Conservation (phyloP, 2,888 invertebrate species). For the Tiphia femorata region DNA sequence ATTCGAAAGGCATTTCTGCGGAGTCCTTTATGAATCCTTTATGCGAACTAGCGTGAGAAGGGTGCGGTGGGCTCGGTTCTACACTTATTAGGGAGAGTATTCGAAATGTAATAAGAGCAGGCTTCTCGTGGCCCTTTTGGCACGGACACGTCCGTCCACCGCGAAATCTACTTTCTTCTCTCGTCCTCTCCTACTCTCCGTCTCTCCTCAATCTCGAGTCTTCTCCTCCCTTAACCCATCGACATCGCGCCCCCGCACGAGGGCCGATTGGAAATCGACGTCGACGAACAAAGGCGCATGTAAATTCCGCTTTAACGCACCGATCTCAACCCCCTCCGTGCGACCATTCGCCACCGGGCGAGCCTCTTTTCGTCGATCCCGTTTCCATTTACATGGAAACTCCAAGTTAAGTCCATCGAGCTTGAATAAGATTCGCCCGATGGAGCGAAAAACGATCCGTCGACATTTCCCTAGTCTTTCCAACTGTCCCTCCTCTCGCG, state of each 20-base stretch:
- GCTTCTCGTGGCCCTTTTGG: no score
- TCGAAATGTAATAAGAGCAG: no score
- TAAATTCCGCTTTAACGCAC: constrained; percentile 34
- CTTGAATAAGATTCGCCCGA: constrained; percentile 28
- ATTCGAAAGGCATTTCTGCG: no score
- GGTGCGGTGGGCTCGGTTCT: no score
- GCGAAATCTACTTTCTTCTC: no score
- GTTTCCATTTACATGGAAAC: constrained; percentile 53
- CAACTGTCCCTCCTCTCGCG: constrained; percentile 13
- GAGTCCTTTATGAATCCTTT: no score
- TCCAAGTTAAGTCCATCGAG: constrained; percentile 49
- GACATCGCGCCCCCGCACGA: constrained; percentile 6
- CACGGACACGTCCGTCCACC: no score
- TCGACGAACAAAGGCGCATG: constrained; percentile 28
- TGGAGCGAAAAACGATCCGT: constrained; percentile 33
- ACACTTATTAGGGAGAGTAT: no score
- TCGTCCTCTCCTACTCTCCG: no score
- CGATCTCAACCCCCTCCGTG: constrained; percentile 24
- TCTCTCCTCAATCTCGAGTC: no score
- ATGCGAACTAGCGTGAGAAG: no score
- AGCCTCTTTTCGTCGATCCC: constrained; percentile 9
- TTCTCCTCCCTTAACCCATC: no score
- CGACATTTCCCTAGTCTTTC: constrained; percentile 23
- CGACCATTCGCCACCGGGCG: constrained; percentile 6
- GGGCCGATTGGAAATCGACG: constrained; percentile 26